Evolutionary conservation across 2,113 vertebrate species (phyloP).

Genomic region (Hemicordylus capensis): DNA sequence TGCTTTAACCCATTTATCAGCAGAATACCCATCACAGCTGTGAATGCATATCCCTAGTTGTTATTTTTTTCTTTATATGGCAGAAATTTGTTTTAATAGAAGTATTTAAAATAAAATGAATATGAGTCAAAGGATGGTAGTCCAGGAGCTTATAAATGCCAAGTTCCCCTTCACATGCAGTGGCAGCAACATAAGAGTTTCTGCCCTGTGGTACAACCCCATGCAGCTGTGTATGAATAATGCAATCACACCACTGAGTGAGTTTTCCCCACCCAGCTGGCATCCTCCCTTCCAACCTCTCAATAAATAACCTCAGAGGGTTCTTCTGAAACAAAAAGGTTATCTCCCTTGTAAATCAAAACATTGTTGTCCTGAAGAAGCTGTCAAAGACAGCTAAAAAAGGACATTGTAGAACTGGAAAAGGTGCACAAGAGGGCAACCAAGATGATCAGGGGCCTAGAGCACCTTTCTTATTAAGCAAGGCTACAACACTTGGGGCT

Average conservation of each 20-base stretch:
- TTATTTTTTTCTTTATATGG: conserved; percentile 18
- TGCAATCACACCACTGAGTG: not conserved
- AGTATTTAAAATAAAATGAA: conserved; percentile 54
- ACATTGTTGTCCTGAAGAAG: no score
- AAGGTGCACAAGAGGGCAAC: no score
- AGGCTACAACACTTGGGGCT: no score
- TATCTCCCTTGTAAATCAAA: not conserved
- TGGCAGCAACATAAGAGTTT: not conserved
- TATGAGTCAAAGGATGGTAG: conserved; percentile 31
- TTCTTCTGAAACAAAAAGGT: not conserved
- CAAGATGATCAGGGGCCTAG: no score
- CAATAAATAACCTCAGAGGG: not conserved
- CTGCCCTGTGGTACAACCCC: not conserved
- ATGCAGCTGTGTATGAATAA: not conserved
- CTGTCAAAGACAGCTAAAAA: no score
- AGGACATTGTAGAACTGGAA: no score
- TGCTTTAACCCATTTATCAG: not conserved
- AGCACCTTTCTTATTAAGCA: no score
- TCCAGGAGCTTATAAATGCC: accelerated
- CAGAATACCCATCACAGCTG: accelerated
- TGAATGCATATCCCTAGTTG: accelerated
- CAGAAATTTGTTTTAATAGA: conserved; percentile 67
- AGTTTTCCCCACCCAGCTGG: not conserved
- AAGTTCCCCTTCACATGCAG: not conserved
- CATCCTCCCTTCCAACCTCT: not conserved